phyloP scores from a whole-genome alignment of 2,888 invertebrate genomes.

The Diplazon laetatorius region DNA sequence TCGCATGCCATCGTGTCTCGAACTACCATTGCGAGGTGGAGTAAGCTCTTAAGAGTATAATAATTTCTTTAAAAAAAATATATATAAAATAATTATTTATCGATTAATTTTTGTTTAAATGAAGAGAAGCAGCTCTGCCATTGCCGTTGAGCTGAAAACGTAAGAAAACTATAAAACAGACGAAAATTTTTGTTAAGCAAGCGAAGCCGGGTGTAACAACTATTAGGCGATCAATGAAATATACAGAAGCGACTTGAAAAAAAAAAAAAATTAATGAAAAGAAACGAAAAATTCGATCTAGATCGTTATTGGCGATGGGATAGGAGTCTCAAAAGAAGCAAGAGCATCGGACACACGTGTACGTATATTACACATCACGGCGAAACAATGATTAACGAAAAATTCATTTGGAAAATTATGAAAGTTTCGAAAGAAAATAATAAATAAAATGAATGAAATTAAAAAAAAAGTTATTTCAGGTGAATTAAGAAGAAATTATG shows the following conservation, averaged over 20 bases:
- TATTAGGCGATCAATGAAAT: conserved; percentile 33
- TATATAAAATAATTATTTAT: no score
- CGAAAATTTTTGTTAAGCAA: conserved; percentile 23
- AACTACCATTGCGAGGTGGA: conserved; percentile 16
- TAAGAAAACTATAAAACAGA: not conserved
- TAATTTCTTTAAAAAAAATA: conserved; percentile 10
- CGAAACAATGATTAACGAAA: conserved; percentile 65
- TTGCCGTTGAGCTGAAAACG: conserved; percentile 9
- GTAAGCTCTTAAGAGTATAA: conserved; percentile 18
- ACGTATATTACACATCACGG: conserved; percentile 74
- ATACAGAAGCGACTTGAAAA: conserved; percentile 47
- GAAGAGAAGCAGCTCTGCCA: conserved; percentile 24
- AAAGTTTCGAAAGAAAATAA: conserved; percentile 17
- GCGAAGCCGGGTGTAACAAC: conserved; percentile 39
- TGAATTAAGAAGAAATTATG: conserved; percentile 76
- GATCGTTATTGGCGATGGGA: not conserved
- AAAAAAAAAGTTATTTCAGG: conserved; percentile 74
- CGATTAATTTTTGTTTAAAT: no score
- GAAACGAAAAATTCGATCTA: conserved; percentile 13
- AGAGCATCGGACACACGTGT: conserved; percentile 79
- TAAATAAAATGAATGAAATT: not conserved
- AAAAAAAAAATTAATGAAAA: conserved; percentile 21
- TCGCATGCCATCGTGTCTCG: conserved; percentile 9
- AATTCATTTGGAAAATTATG: not conserved
- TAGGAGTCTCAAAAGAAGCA: conserved; percentile 36